Base-by-base conservation (phyloP, 2,113 vertebrate species). In the Saiga tatarica region DNA sequence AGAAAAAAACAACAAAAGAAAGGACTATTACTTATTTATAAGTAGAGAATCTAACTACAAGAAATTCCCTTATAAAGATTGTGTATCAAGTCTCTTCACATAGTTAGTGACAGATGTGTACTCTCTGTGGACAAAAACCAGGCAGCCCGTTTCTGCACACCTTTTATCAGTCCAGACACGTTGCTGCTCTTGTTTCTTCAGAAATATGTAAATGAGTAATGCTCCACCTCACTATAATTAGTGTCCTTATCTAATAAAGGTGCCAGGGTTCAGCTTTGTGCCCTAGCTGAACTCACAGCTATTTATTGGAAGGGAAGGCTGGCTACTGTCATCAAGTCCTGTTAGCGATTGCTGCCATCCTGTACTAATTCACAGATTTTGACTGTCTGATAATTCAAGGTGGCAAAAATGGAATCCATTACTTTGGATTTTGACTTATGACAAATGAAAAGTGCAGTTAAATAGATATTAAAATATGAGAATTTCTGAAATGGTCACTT, bases 121-220 rank as follows among this genome's bases (percentile, higher is more conserved):
- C 19, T 57, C 33, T 39, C 47, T 7, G 1, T 4, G 87, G 87
- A 78, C 36, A 36, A 21, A 97, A 95, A 14, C 21, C 90, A 97
- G 91, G 64, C 64, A 60, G 7, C 62, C 87, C 53, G n/a, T 42
- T 94, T 78, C 85, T 55, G 53, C 53, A n/a, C 7, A 2, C 16
- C 16, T 97, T 71, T 97, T 87, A 95, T 95, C 83, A 4, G 39
- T 45, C 96, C 92, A 91, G 71, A 97, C 83, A 97, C 93, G 81
- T 28, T 39, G 33, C 79, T 52, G 8, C 2, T 26, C 45, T 10
- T 25, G 39, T n/a, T 98, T 57, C 95, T 95, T 96, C 79, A 89
- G 71, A 60, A 95, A 36, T 50, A 96, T 59, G 8, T 82, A 95
- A 86, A 60, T 87, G 87, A 87, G 81, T 2, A 25, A 62, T 12